Base-by-base conservation (phyloP, 2,888 invertebrate genomes). In the Cryptocephalus moraei region DNA sequence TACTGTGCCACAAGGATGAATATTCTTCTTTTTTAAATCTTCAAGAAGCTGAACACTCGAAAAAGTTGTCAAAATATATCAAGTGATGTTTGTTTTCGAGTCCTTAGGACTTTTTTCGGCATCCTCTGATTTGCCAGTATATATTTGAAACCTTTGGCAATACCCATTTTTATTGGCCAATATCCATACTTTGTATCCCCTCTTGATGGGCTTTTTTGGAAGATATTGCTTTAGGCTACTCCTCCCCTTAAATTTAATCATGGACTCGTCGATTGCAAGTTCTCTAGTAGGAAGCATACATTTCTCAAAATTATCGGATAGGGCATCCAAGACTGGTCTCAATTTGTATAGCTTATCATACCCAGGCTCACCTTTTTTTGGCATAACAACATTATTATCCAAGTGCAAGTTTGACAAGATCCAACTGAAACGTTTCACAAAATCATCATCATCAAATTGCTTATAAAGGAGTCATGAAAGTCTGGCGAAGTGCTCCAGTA, bases 281-380 rank as follows among this genome's bases (percentile, higher is more conserved):
- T 36, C 11, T 48, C 33, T 33, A 14, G 41, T 44, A 22, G 41
- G 34, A 10, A 12, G n/a, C 11, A 32, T 38, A 22, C 36, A 44
- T 11, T 42, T 42, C n/a, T 9, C 8, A 41, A 40, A 62, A 14
- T 44, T 49, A 34, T 57, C 32, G 32, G 39, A 39, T 8, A 61
- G 39, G 34, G 36, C 43, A 46, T 52, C 39, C 14, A 61, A 13
- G n/a, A 59, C 33, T 6, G 60, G 58, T 44, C 52, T 40, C 9
- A 62, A 8, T 57, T 60, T 61, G 43, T 56, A 58, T 39, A 61
- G 45, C 51, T 56, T 57, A 42, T 60, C 56, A 49, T 49, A 60
- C 14, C 49, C 39, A 31, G 45, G 48, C 33, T 50, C 42, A 32
- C 42, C 41, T 42, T 47, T 22, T n/a, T 49, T 48, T 31, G 56